Evolutionary conservation across 1,140 invertebrate species (phyloP), one percentile per base, ranked within the genome.

Genomic region (Araneus ventricosus): DNA sequence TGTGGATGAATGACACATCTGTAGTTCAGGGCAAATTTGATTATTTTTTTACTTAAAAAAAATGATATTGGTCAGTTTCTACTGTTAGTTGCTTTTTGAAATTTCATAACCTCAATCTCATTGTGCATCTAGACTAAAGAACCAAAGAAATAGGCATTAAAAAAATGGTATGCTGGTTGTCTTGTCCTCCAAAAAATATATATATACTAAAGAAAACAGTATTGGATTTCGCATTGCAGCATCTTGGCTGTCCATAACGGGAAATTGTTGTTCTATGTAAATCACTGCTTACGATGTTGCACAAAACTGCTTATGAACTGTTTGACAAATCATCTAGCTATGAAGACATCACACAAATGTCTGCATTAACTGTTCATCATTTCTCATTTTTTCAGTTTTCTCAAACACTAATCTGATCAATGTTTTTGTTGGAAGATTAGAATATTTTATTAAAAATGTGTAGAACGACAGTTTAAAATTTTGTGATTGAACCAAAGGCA

Each of bases 21-120:
- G 61, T 92, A 92, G 91, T 87, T 37, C 63, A 87, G 84, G 82
- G 91, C 82, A 92, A 87, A 92, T 92, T 92, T 79, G 84, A 92
- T 92, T 92, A 92, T 92, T 92, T 92, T 92, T 92, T 92, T 92
- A 92, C 91, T 92, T 92, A 70, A 92, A 79, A 75, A 30, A 52
- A 88, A 34, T 24, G 30, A 87, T 52, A 92, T 86, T 92, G 84
- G 84, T 92, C 91, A 37, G 91, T 92, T 92, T 92, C 59, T 92
- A 92, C 84, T 30, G 63, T 92, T 92, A 92, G 75, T 91, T 91
- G 89, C 89, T 91, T 91, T 90, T 39, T 37, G 41, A 91, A 91
- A 91, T 41, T 75, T 79, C 57, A 24, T 30, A 75, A 88, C 45
- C 85, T 87, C 84, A 84, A 86, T 85, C n/a, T 82, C 59, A 70